A percentile compares a stretch with the other conserved stretches of the same genome.
phyloP scores from a whole-genome alignment of 2,888 invertebrate genomes.

The Thysanoteuthis rhombus region DNA sequence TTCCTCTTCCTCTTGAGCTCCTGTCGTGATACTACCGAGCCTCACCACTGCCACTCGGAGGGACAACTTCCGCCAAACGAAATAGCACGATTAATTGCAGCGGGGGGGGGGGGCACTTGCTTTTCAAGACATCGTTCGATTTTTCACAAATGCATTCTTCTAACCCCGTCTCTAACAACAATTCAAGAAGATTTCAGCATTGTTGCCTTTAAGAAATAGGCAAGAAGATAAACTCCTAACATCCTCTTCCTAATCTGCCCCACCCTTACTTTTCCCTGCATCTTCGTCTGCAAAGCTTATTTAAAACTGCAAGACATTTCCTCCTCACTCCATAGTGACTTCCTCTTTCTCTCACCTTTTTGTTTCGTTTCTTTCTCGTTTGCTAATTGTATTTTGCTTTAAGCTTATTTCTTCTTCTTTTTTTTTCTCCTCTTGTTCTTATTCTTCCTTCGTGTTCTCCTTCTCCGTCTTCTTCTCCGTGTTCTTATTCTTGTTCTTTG shows the following conservation, averaged over 20 bases:
- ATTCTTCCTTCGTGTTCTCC: too few species aligned
- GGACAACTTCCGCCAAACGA: neutral
- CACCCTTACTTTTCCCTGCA: too few species aligned
- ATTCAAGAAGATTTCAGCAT: neutral
- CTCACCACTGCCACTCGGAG: neutral
- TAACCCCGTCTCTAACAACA: neutral
- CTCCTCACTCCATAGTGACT: neutral
- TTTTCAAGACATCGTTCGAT: neutral
- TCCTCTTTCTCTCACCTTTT: neutral
- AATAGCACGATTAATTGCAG: neutral
- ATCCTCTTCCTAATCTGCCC: neutral
- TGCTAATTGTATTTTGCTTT: neutral
- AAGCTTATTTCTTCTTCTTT: neutral
- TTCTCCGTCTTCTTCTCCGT: too few species aligned
- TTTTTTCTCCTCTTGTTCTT: too few species aligned
- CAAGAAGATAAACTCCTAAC: neutral
- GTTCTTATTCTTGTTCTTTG: too few species aligned
- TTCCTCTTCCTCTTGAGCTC: neutral
- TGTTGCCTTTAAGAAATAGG: neutral
- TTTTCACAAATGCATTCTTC: neutral
- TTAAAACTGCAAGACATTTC: neutral
- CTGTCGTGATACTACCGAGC: neutral
- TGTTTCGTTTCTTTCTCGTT: neutral
- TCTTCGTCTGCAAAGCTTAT: neutral
- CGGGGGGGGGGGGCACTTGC: neutral